Percentiles rank a stretch among this genome's conserved stretches.
Evolutionary conservation across 2,113 vertebrate genomes (phyloP).

Genomic region (Podiceps cristatus): DNA sequence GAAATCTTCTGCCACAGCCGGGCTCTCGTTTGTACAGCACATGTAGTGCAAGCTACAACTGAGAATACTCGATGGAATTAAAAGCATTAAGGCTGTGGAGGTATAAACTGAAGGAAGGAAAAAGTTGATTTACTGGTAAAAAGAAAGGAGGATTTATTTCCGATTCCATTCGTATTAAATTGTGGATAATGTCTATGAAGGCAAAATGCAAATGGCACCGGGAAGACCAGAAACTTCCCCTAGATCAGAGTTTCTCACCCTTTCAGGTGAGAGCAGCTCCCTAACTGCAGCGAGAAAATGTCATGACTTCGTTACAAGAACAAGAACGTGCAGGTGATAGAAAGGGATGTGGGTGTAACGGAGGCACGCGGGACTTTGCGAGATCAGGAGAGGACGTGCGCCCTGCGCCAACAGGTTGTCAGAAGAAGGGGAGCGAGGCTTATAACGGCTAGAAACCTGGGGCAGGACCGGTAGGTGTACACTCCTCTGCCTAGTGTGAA

Average conservation of each 20-base stretch:
- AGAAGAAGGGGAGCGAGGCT: background rate
- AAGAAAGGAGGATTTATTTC: background rate
- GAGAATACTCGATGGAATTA: background rate
- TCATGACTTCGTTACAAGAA: background rate
- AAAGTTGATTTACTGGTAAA: background rate
- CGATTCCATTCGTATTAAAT: fast-evolving
- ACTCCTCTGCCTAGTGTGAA: background rate
- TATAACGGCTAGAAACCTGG: fast-evolving
- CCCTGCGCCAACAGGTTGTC: background rate
- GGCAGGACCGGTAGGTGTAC: background rate
- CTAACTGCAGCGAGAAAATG: background rate
- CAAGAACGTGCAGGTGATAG: background rate
- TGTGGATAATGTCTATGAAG: background rate
- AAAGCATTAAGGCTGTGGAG: background rate
- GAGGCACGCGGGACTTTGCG: background rate
- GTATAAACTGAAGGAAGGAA: background rate
- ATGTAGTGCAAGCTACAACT: background rate
- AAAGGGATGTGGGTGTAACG: background rate
- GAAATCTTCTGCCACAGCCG: background rate
- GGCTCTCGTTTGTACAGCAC: background rate
- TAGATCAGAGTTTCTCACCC: background rate
- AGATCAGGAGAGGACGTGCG: background rate
- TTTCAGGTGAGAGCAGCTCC: background rate
- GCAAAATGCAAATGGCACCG: background rate
- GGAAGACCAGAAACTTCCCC: background rate